Percentiles rank a stretch among this genome's conserved stretches.
Evolutionary conservation across 2,113 vertebrate species (phyloP).

Genomic region (Neotragus moschatus): DNA sequence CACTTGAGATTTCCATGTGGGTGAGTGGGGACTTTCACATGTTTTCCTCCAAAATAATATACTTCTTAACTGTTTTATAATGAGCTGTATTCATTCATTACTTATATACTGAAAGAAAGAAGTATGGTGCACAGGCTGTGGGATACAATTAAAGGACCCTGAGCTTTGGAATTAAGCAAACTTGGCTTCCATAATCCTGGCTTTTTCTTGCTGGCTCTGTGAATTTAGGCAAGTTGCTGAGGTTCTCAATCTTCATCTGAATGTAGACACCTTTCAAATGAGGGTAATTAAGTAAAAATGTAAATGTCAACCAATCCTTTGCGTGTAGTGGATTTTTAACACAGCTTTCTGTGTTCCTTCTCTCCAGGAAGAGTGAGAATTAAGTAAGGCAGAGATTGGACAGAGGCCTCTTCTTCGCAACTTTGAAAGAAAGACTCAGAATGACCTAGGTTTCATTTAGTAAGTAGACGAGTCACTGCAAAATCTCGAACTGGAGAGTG

Average conservation of each 20-base stretch:
- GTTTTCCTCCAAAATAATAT: not conserved
- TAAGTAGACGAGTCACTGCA: not conserved
- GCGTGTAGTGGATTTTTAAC: not conserved
- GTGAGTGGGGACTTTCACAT: not conserved
- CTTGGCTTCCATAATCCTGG: not conserved
- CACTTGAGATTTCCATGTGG: not conserved
- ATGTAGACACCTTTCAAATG: not conserved
- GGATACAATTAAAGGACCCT: not conserved
- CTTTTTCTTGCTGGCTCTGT: not conserved
- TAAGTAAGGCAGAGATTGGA: not conserved
- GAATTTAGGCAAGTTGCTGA: not conserved
- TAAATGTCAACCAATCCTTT: not conserved
- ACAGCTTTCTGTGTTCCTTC: not conserved
- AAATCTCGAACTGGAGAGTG: not conserved
- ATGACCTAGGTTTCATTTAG: not conserved
- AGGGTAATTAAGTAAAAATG: not conserved
- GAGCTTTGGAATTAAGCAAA: not conserved
- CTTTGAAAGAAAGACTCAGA: not conserved
- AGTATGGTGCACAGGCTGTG: not conserved
- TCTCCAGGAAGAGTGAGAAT: not conserved
- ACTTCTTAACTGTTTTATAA: not conserved
- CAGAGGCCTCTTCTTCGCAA: not conserved
- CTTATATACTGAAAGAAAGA: constrained; percentile 12
- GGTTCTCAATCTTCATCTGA: not conserved
- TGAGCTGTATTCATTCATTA: not conserved